Evolutionary conservation across 2,113 vertebrate species (phyloP).

Genomic region (Oplegnathus fasciatus): DNA sequence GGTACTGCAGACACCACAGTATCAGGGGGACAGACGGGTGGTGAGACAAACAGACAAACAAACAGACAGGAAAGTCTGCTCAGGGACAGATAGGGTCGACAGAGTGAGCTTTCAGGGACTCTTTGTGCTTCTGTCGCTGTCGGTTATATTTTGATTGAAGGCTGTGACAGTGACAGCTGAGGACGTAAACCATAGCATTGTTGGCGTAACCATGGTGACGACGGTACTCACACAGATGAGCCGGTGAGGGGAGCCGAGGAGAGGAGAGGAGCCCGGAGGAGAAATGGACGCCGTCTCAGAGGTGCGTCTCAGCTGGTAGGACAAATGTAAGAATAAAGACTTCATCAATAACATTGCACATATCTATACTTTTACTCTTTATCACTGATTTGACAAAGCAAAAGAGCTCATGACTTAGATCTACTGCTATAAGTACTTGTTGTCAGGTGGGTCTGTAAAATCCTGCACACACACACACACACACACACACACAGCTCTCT

Average conservation of each 20-base stretch:
- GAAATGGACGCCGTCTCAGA: slow-evolving; percentile 95
- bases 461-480: too few species aligned
- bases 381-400: too few species aligned
- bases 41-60: not conserved
- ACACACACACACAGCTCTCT: too few species aligned
- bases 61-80: slow-evolving; percentile 17
- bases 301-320: slow-evolving; percentile 91
- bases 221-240: slow-evolving; percentile 85
- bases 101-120: slow-evolving; percentile 15
- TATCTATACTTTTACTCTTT: too few species aligned
- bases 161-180: slow-evolving; percentile 38
- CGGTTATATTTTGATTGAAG: slow-evolving; percentile 42
- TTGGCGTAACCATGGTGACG: slow-evolving; percentile 17
- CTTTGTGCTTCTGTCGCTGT: slow-evolving; percentile 12
- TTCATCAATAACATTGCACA: not conserved
- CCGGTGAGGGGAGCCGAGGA: slow-evolving; percentile 91
- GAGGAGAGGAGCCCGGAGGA: slow-evolving; percentile 92
- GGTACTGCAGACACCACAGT: not conserved
- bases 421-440: not conserved
- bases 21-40: not conserved
- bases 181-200: not conserved
- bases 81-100: slow-evolving; percentile 26
- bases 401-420: too few species aligned
- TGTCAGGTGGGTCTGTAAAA: too few species aligned
- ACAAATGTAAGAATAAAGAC: slow-evolving; percentile 1